Evolutionary conservation across 2,797 vertebrate genomes (phyloP).

Genomic region (Eleutherodactylus coqui): DNA sequence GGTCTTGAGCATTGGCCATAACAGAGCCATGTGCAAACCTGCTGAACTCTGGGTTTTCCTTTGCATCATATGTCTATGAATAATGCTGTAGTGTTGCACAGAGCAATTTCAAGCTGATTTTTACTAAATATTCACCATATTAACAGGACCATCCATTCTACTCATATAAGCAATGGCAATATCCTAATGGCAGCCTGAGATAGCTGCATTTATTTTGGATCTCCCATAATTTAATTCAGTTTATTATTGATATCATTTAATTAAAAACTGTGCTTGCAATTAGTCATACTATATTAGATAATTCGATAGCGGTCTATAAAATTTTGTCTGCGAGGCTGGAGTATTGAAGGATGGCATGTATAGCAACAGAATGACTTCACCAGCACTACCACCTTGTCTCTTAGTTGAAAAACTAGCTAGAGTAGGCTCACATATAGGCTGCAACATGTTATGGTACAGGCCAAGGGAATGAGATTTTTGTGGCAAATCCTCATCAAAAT

Average conservation of each 20-base stretch:
- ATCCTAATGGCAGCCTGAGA: neutral
- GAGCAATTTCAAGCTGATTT: no score
- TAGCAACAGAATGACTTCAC: neutral
- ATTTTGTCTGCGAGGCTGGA: neutral
- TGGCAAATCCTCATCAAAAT: no score
- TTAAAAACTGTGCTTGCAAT: neutral
- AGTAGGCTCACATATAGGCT: no score
- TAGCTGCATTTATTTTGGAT: neutral
- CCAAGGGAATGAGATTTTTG: no score
- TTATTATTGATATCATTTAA: neutral
- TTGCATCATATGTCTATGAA: no score
- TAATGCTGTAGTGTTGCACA: neutral
- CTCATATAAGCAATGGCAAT: neutral
- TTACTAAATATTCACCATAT: neutral
- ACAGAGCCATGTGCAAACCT: no score
- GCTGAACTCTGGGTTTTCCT: no score
- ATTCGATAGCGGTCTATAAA: neutral
- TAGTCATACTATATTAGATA: neutral
- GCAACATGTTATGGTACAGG: no score
- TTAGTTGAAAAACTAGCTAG: no score
- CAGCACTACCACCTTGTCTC: no score
- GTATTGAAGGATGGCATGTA: no score
- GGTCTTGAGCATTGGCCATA: no score
- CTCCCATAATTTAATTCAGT: neutral
- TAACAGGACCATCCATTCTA: neutral